A percentile compares a stretch with the other conserved stretches of the same genome.
These are phyloP conservation scores for Plemyria rubiginata DNA, from an alignment of 2,888 invertebrate species.

Conservation along the genomic window DNA sequence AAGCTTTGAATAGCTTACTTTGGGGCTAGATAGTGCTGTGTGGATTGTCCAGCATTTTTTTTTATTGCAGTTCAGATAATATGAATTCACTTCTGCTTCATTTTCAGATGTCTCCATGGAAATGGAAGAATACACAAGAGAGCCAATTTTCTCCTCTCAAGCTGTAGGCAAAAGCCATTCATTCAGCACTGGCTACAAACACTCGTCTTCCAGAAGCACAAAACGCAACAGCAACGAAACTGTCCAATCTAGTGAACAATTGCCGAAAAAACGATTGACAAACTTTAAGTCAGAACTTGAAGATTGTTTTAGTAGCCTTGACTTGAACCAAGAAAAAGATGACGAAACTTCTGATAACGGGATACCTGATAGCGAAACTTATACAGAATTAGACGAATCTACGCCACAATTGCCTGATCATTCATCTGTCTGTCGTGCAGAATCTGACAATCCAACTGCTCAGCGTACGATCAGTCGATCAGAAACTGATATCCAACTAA, in stretches of 20 bases:
- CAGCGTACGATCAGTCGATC: too few relatives aligned
- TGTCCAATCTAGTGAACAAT: background rate
- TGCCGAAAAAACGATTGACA: background rate
- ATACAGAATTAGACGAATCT: background rate
- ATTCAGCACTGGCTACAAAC: background rate
- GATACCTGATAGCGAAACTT: background rate
- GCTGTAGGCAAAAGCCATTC: background rate
- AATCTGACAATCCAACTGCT: too few relatives aligned
- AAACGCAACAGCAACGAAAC: conserved; percentile 3
- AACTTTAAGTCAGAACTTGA: background rate
- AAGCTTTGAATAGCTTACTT: too few relatives aligned
- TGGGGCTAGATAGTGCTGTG: too few relatives aligned
- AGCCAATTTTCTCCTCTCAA: background rate
- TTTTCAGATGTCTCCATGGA: conserved; percentile 16
- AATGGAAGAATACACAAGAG: background rate
- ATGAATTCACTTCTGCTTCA: background rate
- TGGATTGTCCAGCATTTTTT: too few relatives aligned
- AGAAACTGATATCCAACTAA: too few relatives aligned
- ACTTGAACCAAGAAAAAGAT: background rate
- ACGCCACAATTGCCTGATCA: background rate
- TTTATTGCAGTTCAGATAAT: too few relatives aligned
- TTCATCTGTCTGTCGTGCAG: background rate
- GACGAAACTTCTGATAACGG: background rate
- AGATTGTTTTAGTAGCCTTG: background rate
- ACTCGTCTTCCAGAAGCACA: background rate